Evolutionary conservation across 2,113 vertebrate species (phyloP).

Genomic region (Paraplagusia blochii): DNA sequence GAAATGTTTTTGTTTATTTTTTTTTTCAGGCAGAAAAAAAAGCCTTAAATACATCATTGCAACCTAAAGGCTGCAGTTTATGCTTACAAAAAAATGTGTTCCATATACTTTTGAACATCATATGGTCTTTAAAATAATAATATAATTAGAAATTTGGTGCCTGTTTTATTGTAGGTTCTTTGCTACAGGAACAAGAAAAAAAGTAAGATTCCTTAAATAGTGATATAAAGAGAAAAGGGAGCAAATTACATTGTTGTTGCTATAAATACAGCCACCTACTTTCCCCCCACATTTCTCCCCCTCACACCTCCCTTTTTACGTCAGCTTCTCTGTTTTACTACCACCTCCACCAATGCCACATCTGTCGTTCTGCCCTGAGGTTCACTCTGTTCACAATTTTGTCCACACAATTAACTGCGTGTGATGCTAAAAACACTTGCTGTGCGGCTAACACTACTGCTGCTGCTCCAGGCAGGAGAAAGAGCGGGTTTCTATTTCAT

Average conservation of each 20-base stretch:
- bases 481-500: slow-evolving; percentile 39
- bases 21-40: too few relatives aligned
- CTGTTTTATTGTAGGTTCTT: slow-evolving; percentile 46
- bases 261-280: slow-evolving; percentile 32
- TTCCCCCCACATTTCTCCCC: not conserved
- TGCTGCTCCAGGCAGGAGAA: slow-evolving; percentile 24
- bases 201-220: slow-evolving; percentile 44
- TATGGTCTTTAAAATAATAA: too few relatives aligned
- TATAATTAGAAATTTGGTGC: slow-evolving; percentile 49
- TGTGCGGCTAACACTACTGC: too few relatives aligned
- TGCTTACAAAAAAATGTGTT: too few relatives aligned
- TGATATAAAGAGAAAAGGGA: slow-evolving; percentile 29
- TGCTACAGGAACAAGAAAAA: slow-evolving; percentile 17
- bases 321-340: slow-evolving; percentile 42
- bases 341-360: slow-evolving; percentile 45
- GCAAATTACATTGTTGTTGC: slow-evolving; percentile 28
- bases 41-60: too few relatives aligned
- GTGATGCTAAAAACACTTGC: slow-evolving; percentile 47
- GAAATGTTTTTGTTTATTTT: too few relatives aligned
- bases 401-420: slow-evolving; percentile 58
- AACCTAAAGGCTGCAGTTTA: too few relatives aligned
- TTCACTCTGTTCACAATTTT: slow-evolving; percentile 49
- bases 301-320: slow-evolving; percentile 18
- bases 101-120: too few relatives aligned
- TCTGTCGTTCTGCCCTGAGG: slow-evolving; percentile 61